phyloP scores from a whole-genome alignment of 2,888 invertebrate species.

The Drosophila cracens region DNA sequence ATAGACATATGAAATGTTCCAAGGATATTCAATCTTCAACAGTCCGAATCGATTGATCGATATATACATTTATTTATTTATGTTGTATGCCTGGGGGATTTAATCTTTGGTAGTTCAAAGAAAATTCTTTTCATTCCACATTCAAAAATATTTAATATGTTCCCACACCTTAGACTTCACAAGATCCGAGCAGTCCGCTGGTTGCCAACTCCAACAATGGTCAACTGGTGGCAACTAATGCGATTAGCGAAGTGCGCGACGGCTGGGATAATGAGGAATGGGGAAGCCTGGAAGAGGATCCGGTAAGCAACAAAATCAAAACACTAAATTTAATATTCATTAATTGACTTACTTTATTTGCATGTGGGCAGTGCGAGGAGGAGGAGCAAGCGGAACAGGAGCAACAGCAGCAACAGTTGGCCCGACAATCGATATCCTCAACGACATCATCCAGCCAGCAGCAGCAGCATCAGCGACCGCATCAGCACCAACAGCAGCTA shows the following conservation, averaged over 20 bases:
- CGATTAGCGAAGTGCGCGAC: constrained; percentile 87
- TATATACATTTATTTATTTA: not conserved
- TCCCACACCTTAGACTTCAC: constrained; percentile 83
- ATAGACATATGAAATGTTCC: not conserved
- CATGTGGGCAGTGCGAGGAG: constrained; percentile 80
- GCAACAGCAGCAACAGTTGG: constrained; percentile 80
- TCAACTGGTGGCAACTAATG: constrained; percentile 85
- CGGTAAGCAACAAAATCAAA: constrained; percentile 85
- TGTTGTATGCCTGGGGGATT: not conserved
- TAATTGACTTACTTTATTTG: not conserved
- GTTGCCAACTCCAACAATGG: constrained; percentile 84
- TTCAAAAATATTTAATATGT: not conserved
- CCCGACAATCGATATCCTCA: constrained; percentile 79
- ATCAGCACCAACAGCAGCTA: constrained; percentile 81
- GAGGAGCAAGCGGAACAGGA: constrained; percentile 83
- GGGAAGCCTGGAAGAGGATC: constrained; percentile 94
- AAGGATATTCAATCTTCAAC: not conserved
- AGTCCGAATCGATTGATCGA: not conserved
- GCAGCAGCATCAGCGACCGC: constrained; percentile 76
- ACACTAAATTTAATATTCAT: not conserved
- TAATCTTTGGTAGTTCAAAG: not conserved
- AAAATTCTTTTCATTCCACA: not conserved
- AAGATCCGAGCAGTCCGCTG: constrained; percentile 85
- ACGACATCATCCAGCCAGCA: constrained; percentile 77
- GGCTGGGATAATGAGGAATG: constrained; percentile 95